phyloP scores from a whole-genome alignment of 2,888 invertebrate species.

The Acrocyrtus sp. region DNA sequence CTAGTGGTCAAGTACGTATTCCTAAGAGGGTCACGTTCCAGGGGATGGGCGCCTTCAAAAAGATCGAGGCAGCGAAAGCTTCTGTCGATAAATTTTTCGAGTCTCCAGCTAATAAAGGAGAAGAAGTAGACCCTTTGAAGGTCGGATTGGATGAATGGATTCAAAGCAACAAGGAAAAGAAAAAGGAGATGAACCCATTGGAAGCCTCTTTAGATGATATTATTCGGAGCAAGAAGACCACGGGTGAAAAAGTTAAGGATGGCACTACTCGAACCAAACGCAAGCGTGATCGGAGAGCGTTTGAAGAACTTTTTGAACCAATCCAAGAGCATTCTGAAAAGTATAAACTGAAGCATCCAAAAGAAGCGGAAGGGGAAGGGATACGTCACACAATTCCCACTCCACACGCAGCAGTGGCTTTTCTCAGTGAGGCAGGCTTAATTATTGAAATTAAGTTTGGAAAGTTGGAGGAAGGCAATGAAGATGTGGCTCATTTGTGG shows the following conservation, averaged over 20 bases:
- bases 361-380: background rate
- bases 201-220: conserved; percentile 6
- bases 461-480: background rate
- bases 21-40: background rate
- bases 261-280: too few relatives aligned
- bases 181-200: conserved; percentile 1
- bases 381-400: too few relatives aligned
- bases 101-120: too few relatives aligned
- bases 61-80: background rate
- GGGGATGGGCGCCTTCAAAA: background rate
- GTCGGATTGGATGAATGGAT: background rate
- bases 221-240: background rate
- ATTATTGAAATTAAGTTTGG: conserved; percentile 13
- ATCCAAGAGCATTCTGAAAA: background rate
- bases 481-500: background rate
- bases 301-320: too few relatives aligned
- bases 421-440: conserved; percentile 1
- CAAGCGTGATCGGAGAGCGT: too few relatives aligned
- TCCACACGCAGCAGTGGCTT: conserved; percentile 9
- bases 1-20: background rate
- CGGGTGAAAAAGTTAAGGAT: background rate
- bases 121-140: background rate
- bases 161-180: too few relatives aligned
- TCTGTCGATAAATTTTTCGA: too few relatives aligned
- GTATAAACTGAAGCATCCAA: background rate